These are phyloP conservation scores for Polydrusus pterygomalis DNA, from an alignment of 2,888 invertebrate species.

Conservation along the genomic window DNA sequence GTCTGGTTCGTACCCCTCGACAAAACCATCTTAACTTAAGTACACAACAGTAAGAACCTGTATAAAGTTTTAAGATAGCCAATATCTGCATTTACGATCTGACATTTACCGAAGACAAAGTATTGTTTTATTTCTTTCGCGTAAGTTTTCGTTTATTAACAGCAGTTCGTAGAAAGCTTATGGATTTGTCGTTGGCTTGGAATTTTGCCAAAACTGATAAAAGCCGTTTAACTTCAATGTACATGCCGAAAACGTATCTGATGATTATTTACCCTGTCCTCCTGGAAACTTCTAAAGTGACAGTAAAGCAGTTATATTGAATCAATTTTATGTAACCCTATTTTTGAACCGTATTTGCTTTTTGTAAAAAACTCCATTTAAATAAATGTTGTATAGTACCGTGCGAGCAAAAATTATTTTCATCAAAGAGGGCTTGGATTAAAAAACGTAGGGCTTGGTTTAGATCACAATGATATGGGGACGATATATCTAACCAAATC, in stretches of 20 bases:
- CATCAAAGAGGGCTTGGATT: too few relatives aligned
- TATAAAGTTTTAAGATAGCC: neutral
- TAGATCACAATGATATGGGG: too few relatives aligned
- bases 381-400: neutral
- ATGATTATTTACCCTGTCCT: constrained; percentile 15
- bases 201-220: constrained; percentile 36
- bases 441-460: too few relatives aligned
- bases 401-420: too few relatives aligned
- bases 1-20: neutral
- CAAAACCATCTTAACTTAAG: neutral
- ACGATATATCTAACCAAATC: too few relatives aligned
- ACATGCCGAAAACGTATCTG: constrained; percentile 21
- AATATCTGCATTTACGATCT: neutral
- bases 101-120: neutral
- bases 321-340: neutral
- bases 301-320: neutral
- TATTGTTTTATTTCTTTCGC: constrained; percentile 1
- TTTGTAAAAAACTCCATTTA: neutral
- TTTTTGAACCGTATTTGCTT: neutral
- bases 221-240: constrained; percentile 23
- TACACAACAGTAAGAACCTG: too few relatives aligned
- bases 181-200: constrained; percentile 31
- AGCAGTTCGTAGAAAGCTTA: constrained; percentile 12
- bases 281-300: neutral
- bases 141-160: constrained; percentile 27